Evolutionary conservation across 2,888 invertebrate species (phyloP), one percentile per base, ranked within the genome.

Genomic region (Agrypnus murinus): DNA sequence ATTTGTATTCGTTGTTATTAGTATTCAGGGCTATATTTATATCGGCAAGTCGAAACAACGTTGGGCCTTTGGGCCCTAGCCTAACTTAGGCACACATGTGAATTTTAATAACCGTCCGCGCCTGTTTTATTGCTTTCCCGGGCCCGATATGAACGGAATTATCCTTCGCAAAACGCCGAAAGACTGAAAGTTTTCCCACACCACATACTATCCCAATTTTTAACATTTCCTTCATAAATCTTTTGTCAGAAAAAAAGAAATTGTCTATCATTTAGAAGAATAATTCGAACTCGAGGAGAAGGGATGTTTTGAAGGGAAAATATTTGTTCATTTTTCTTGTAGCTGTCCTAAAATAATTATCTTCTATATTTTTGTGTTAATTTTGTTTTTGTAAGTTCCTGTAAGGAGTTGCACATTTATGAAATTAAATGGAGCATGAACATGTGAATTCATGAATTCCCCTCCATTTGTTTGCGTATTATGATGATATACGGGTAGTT

Each of bases 1-100:
- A 72, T 66, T 72, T 66, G 50, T 57, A 64, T 64, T 63, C 59
- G 59, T 48, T 55, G 58, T 63, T 69, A 69, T 63, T 57, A 63
- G 60, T 45, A 67, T 67, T 67, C 62, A 40, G 48, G 36, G 34
- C 45, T 58, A 48, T 66, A 66, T 66, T 59, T 58, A 59, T 66
- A 55, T 55, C 55, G 36, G 36, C 36, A 38, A 34, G 55, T 12
- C 50, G 50, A 50, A 50, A 50, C 17, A 10, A 12, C 46, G 19
- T 1, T 46, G 10, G 17, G 25, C 25, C 25, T 25, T 12, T 50
- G 19, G 19, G 50, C 12, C 25, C 25, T 50, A 31, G 31, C 17
- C 55, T 15, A 40, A 40, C 58, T 50, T 48, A 38, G 46, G 40
- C 65, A 45, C 65, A 65, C 65, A 65, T 65, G 65, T 55, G 65